Evolutionary conservation across 1,140 invertebrate genomes (phyloP), one percentile per base, ranked within the genome.

Genomic region (Procambarus virginalis): DNA sequence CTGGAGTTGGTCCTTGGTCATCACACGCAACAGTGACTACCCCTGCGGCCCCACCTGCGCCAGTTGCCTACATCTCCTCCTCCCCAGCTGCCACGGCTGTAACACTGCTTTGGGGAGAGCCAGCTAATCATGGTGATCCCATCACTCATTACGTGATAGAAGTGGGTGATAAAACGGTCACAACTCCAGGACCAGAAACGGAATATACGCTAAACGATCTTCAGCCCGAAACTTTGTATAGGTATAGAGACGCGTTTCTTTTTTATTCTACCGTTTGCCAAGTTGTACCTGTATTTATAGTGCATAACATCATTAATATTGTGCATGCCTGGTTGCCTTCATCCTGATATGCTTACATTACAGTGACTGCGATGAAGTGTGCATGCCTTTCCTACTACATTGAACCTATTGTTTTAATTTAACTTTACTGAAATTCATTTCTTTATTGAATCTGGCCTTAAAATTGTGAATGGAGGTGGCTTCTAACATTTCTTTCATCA

Each of bases 131-230:
- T 94, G 97, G 97, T 9, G 95, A 96, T 2, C 94, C 95, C 17
- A 96, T 98, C 90, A 94, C 95, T 20, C 95, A 96, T 84, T 98
- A 98, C 93, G 96, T 96, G 87, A 95, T 98, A 68, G 96, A 97
- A 87, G 93, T 96, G 45, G 96, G 95, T 46, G 96, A 97, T 84
- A 94, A 87, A 58, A 94, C 94, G 6, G 94, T 95, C 92, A 95
- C 95, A 49, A 96, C 95, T 0, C 94, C 95, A 5, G 95, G 94
- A 9, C 94, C 92, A 17, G 92, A 91, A 48, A 91, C 93, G 14
- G 92, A 93, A 84, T 92, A 92, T 80, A 92, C 92, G 17, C 92
- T 96, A 68, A 94, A 94, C 60, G 94, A 94, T 82, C 94, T 96
- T 70, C 90, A 93, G 55, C 95, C 95, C 55, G 94, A 95, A 92